Percentiles rank a stretch among this genome's conserved stretches.
phyloP scores from a whole-genome alignment of 2,113 vertebrate species.

The Grammomys dolichurus region DNA sequence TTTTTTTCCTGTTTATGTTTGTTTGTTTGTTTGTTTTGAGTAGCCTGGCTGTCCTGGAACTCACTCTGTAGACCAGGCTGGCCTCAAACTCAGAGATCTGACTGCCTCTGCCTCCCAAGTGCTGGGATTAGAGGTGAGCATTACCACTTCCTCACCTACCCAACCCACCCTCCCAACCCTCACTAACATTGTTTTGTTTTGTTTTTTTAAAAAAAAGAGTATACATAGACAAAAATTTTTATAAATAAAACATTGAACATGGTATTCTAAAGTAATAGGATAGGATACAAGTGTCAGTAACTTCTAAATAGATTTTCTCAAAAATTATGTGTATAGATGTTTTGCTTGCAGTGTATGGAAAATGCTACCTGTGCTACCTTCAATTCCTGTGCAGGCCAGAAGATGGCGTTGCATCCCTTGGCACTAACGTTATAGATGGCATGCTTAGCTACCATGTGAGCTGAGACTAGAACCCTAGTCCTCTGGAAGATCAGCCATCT shows the following conservation, averaged over 20 bases:
- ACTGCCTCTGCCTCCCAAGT: neutral
- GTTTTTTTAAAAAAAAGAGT: neutral
- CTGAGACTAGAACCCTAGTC: neutral
- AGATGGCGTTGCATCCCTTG: neutral
- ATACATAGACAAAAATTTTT: conserved; percentile 38
- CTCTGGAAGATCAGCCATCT: neutral
- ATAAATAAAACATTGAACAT: conserved; percentile 35
- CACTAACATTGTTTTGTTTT: neutral
- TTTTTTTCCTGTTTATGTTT: neutral
- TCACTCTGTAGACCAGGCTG: neutral
- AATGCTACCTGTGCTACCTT: neutral
- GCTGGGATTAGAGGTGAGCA: neutral
- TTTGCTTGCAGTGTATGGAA: neutral
- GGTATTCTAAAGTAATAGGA: neutral
- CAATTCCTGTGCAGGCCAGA: neutral
- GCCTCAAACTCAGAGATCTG: neutral
- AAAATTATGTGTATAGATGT: neutral
- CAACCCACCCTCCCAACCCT: neutral
- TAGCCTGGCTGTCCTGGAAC: neutral
- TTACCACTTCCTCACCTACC: neutral
- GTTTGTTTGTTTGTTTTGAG: neutral
- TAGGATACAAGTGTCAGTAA: neutral
- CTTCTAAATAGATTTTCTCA: neutral
- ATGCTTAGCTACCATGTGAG: neutral
- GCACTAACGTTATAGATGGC: neutral